phyloP scores from a whole-genome alignment of 2,888 invertebrate genomes.

The Acronicta leporina region DNA sequence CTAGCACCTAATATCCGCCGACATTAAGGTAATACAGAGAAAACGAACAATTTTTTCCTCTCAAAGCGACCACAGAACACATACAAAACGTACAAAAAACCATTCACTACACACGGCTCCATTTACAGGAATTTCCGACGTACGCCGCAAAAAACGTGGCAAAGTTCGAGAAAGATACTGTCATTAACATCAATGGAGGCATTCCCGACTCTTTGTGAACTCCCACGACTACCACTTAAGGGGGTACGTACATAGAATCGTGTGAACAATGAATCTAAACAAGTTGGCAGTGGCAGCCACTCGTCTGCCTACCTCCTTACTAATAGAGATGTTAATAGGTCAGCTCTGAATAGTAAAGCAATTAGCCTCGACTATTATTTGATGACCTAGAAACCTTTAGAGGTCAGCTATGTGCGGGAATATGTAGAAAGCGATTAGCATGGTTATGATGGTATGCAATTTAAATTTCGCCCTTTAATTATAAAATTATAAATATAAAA shows the following conservation, averaged over 20 bases:
- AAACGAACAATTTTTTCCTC: slow-evolving; percentile 22
- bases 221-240: slow-evolving; percentile 28
- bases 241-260: slow-evolving; percentile 49
- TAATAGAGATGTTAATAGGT: slow-evolving; percentile 39
- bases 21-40: slow-evolving; percentile 19
- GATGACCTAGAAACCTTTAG: slow-evolving; percentile 45
- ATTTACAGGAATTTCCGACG: slow-evolving; percentile 42
- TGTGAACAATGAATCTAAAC: slow-evolving; percentile 49
- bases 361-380: slow-evolving; percentile 39
- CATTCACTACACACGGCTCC: slow-evolving; percentile 19
- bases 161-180: slow-evolving; percentile 63
- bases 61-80: slow-evolving; percentile 27
- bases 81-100: slow-evolving; percentile 32
- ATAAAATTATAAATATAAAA: too few species aligned
- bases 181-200: slow-evolving; percentile 68
- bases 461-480: neutral
- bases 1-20: slow-evolving; percentile 27
- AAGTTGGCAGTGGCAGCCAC: slow-evolving; percentile 23
- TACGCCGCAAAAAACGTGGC: slow-evolving; percentile 60
- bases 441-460: slow-evolving; percentile 3
- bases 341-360: slow-evolving; percentile 30
- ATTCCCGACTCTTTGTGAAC: slow-evolving; percentile 49
- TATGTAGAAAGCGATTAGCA: slow-evolving; percentile 32
- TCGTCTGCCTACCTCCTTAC: slow-evolving; percentile 12
- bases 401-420: slow-evolving; percentile 21